These are phyloP conservation scores for Drosophila melanosoma DNA, from an alignment of 2,888 invertebrate species.

Conservation along the genomic window DNA sequence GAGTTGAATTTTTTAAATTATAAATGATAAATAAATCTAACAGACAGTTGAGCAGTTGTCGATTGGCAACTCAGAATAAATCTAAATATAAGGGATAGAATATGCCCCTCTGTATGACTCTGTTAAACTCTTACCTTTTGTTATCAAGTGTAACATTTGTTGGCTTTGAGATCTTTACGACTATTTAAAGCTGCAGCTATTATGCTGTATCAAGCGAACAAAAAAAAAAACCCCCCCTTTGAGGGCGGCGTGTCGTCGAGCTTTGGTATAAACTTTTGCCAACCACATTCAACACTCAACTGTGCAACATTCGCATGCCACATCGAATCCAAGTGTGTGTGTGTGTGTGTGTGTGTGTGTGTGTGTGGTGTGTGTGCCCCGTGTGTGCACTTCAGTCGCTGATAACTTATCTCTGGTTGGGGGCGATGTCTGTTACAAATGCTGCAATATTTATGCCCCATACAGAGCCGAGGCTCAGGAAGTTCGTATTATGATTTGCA, in stretches of 20 bases:
- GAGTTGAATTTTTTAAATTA: too few species aligned
- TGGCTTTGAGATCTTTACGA: conserved; percentile 25
- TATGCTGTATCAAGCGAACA: conserved; percentile 26
- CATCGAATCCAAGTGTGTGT: conserved; percentile 52
- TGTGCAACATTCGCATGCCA: conserved; percentile 38
- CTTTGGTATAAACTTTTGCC: conserved; percentile 56
- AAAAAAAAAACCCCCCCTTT: conserved; percentile 5
- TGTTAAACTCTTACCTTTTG: not conserved
- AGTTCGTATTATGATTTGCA: conserved; percentile 79
- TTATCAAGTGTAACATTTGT: conserved; percentile 22
- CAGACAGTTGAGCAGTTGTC: not conserved
- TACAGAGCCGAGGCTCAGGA: conserved; percentile 47
- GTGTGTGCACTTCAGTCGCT: conserved; percentile 69
- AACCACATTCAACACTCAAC: conserved; percentile 51
- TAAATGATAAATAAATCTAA: not conserved
- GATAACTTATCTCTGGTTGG: conserved; percentile 67
- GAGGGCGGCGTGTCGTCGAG: conserved; percentile 31
- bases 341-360: conserved; percentile 37
- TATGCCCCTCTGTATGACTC: not conserved
- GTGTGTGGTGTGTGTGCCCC: conserved; percentile 37
- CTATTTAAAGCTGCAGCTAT: conserved; percentile 51
- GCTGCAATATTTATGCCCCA: conserved; percentile 77
- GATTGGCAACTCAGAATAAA: not conserved
- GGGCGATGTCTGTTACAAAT: conserved; percentile 73
- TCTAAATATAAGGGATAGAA: not conserved